phyloP scores from a whole-genome alignment of 1,140 invertebrate species.

The Drosophila nigromelanica region DNA sequence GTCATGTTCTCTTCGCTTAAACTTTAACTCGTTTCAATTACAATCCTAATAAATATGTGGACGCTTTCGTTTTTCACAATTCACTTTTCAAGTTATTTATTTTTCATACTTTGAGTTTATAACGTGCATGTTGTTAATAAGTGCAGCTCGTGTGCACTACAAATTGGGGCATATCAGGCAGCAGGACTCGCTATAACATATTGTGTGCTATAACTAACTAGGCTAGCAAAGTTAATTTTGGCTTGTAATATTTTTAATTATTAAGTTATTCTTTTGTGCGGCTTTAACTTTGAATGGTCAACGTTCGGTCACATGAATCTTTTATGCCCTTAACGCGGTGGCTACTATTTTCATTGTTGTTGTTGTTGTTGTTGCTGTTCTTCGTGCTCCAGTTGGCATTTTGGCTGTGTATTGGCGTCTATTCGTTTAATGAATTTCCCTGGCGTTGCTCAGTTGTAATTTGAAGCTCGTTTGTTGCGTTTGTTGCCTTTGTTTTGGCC shows the following conservation, averaged over 20 bases:
- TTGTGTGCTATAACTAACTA: neutral
- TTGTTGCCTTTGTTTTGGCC: slow-evolving; percentile 55
- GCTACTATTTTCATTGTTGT: slow-evolving; percentile 16
- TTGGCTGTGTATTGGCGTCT: slow-evolving; percentile 31
- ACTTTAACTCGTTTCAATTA: neutral
- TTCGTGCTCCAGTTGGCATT: slow-evolving; percentile 73
- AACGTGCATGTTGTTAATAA: slow-evolving; percentile 17
- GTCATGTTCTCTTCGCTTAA: too few relatives aligned
- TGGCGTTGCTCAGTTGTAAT: slow-evolving; percentile 73
- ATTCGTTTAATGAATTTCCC: slow-evolving; percentile 68
- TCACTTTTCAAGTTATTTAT: slow-evolving; percentile 21
- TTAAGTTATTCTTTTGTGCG: slow-evolving; percentile 51
- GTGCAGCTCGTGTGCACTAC: slow-evolving; percentile 1
- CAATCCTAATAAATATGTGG: neutral
- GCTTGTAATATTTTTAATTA: slow-evolving; percentile 44
- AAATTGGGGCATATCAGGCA: neutral
- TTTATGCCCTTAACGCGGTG: slow-evolving; percentile 56
- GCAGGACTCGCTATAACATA: too few relatives aligned
- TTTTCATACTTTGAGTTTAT: neutral
- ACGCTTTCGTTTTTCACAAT: slow-evolving; percentile 47
- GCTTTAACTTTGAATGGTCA: slow-evolving; percentile 33
- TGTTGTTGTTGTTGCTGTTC: slow-evolving; percentile 25
- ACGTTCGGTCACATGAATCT: slow-evolving; percentile 60
- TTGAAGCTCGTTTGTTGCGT: slow-evolving; percentile 80
- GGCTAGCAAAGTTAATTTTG: neutral